Percentiles rank a stretch among this genome's conserved stretches.
Evolutionary conservation across 2,888 invertebrate genomes (phyloP).

Genomic region (Arctia plantaginis): DNA sequence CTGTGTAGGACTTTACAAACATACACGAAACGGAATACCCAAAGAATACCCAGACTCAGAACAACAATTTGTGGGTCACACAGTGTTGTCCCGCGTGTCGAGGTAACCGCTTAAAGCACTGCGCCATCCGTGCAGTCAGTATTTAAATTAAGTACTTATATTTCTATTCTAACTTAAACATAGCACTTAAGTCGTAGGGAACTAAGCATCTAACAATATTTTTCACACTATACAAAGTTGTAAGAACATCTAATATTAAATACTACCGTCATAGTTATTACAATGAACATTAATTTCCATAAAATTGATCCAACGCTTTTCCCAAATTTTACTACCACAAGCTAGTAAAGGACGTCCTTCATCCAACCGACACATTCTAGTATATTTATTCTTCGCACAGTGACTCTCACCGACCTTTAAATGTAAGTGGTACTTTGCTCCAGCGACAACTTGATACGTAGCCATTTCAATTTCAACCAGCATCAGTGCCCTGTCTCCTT

Average conservation of each 20-base stretch:
- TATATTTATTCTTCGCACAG: slow-evolving; percentile 10
- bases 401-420: slow-evolving; percentile 15
- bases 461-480: slow-evolving; percentile 9
- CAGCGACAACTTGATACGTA: slow-evolving; percentile 10
- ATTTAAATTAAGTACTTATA: too few relatives aligned
- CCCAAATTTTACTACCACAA: slow-evolving; percentile 14
- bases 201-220: background rate
- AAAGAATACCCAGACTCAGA: too few relatives aligned
- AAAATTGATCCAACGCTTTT: slow-evolving; percentile 2
- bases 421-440: slow-evolving; percentile 4
- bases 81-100: too few relatives aligned
- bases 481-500: slow-evolving; percentile 9
- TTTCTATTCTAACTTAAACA: too few relatives aligned
- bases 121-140: too few relatives aligned
- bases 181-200: too few relatives aligned
- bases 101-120: too few relatives aligned
- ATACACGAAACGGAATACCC: too few relatives aligned
- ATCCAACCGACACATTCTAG: slow-evolving; percentile 8
- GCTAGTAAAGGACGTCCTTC: slow-evolving; percentile 9
- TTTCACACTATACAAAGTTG: background rate
- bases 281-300: slow-evolving; percentile 14
- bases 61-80: too few relatives aligned
- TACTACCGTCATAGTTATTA: slow-evolving; percentile 6
- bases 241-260: background rate
- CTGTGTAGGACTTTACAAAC: too few relatives aligned